These are phyloP conservation scores for Ichneumon xanthorius DNA, from an alignment of 2,888 invertebrate genomes.

Conservation along the genomic window DNA sequence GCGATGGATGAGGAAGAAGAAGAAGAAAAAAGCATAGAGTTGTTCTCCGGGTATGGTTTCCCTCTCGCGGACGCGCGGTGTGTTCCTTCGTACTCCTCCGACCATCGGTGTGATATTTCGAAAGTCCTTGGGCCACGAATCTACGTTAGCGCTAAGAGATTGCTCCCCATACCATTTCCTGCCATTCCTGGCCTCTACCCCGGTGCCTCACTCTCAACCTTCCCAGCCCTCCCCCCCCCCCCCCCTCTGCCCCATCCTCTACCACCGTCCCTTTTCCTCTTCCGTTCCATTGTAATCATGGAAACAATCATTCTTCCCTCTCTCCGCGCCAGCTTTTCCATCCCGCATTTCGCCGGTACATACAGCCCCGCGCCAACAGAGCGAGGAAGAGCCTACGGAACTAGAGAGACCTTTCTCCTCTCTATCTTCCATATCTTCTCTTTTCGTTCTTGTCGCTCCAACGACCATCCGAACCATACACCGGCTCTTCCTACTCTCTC, in stretches of 20 bases:
- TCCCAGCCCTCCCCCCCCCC: slow-evolving; percentile 42
- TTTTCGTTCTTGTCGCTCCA: slow-evolving; percentile 63
- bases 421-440: slow-evolving; percentile 61
- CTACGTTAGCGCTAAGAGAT: slow-evolving; percentile 84
- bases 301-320: slow-evolving; percentile 83
- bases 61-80: neutral
- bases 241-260: slow-evolving; percentile 3
- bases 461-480: slow-evolving; percentile 45
- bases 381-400: slow-evolving; percentile 9
- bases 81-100: slow-evolving; percentile 53
- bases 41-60: neutral
- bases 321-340: slow-evolving; percentile 73
- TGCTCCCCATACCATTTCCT: slow-evolving; percentile 79
- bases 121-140: slow-evolving; percentile 82
- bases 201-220: slow-evolving; percentile 72
- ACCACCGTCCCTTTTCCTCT: slow-evolving; percentile 63
- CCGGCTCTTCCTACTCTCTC: slow-evolving; percentile 12
- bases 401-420: slow-evolving; percentile 30
- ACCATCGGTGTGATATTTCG: slow-evolving; percentile 82
- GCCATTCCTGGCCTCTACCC: slow-evolving; percentile 72
- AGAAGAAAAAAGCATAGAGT: slow-evolving; percentile 33
- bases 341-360: slow-evolving; percentile 26
- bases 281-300: slow-evolving; percentile 83
- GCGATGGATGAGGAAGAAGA: slow-evolving; percentile 55
- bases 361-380: slow-evolving; percentile 43